Evolutionary conservation across 2,888 invertebrate genomes (phyloP).

Genomic region (Tyria jacobaeae): DNA sequence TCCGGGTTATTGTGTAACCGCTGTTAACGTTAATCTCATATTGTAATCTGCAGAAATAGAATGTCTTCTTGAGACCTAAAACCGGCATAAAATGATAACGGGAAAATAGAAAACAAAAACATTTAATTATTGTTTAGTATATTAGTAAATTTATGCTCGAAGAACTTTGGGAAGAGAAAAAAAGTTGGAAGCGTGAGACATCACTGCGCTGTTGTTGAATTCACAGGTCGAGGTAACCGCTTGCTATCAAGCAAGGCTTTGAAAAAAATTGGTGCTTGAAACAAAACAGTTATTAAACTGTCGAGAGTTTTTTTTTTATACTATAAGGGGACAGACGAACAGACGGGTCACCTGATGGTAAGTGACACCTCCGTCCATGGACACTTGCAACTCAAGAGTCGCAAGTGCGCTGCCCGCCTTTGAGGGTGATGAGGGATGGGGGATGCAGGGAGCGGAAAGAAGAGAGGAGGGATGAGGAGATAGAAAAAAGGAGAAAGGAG

Average conservation of each 20-base stretch:
- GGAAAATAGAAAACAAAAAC: not conserved
- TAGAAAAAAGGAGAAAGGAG: not conserved
- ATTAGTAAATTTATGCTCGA: not conserved
- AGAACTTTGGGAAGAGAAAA: not conserved
- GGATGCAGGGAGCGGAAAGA: no score
- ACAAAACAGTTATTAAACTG: no score
- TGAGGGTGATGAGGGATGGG: no score
- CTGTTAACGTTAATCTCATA: constrained; percentile 42
- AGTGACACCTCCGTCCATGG: no score
- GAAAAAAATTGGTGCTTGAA: no score
- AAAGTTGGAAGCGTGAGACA: not conserved
- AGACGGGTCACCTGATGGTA: no score
- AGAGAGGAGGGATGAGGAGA: not conserved
- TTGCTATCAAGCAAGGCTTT: not conserved
- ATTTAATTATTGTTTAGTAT: no score
- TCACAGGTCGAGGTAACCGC: not conserved
- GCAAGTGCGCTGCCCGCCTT: no score
- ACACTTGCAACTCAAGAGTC: no score
- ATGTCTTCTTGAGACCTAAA: constrained; percentile 5
- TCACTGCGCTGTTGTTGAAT: not conserved
- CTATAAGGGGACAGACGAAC: no score
- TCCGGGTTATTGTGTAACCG: constrained; percentile 41
- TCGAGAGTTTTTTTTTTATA: not conserved
- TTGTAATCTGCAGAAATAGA: constrained; percentile 21
- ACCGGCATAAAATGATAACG: not conserved